Percentiles rank a stretch among this genome's conserved stretches.
Evolutionary conservation across 2,888 invertebrate genomes (phyloP).

Genomic region (Eupsilia transversa): DNA sequence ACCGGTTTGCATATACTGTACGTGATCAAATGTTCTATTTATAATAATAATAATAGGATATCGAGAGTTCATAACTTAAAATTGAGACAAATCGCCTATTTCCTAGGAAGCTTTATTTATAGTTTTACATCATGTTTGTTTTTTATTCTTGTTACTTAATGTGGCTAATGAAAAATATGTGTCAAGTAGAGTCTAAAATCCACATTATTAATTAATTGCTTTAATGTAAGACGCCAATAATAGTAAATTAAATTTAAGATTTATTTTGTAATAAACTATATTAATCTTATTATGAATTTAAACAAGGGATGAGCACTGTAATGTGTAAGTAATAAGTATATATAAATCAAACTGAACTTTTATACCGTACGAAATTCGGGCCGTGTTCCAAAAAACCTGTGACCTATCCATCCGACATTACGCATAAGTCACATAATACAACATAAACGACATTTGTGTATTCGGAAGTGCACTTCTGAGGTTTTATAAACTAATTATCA

Average conservation of each 20-base stretch:
- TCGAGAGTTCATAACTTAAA: constrained; percentile 36
- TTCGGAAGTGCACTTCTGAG: neutral
- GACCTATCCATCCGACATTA: neutral
- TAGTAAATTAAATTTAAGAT: constrained; percentile 49
- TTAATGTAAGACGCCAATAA: constrained; percentile 44
- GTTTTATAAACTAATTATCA: neutral
- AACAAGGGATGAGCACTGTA: constrained; percentile 78
- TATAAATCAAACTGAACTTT: constrained; percentile 52
- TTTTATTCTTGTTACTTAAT: constrained; percentile 70
- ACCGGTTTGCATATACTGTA: constrained; percentile 40
- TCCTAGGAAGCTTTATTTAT: constrained; percentile 58
- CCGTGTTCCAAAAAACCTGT: constrained; percentile 8
- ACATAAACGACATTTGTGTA: neutral
- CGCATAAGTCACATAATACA: neutral
- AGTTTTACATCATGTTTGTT: constrained; percentile 66
- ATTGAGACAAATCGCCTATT: constrained; percentile 57
- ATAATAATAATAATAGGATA: constrained; percentile 47
- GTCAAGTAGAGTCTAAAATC: constrained; percentile 38
- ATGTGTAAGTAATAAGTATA: constrained; percentile 60
- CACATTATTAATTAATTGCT: constrained; percentile 39
- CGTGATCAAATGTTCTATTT: constrained; percentile 62
- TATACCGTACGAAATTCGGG: constrained; percentile 55
- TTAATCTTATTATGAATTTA: constrained; percentile 74
- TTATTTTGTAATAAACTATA: constrained; percentile 72
- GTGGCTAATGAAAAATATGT: constrained; percentile 62